Evolutionary conservation across 2,113 vertebrate genomes (phyloP).

Genomic region (Puffinus mauretanicus): DNA sequence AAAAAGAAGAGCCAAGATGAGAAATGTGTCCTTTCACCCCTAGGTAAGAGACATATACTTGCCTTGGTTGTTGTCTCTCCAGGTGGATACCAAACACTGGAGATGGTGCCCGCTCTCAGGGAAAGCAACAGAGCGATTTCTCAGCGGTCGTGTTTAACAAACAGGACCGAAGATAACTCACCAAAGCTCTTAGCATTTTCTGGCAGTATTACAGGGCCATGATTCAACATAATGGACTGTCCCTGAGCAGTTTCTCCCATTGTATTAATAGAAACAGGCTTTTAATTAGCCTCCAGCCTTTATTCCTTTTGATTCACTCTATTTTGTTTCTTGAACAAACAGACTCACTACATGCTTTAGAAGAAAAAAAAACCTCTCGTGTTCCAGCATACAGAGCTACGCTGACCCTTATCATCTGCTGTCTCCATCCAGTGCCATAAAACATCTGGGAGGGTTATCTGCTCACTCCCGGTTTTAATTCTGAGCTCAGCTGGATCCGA

Average conservation of each 20-base stretch:
- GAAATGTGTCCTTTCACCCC: not conserved
- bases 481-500: not conserved
- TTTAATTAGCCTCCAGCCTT: conserved; percentile 11
- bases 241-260: not conserved
- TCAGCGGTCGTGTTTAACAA: not conserved
- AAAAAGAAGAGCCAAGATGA: not conserved
- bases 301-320: not conserved
- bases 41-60: not conserved
- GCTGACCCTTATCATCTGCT: not conserved
- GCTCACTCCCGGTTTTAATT: not conserved
- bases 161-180: not conserved
- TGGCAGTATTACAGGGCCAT: not conserved
- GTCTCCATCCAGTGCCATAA: not conserved
- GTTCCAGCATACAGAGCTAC: not conserved
- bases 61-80: not conserved
- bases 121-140: not conserved
- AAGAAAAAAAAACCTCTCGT: not conserved
- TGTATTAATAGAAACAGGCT: not conserved
- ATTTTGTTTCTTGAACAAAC: conserved; percentile 14
- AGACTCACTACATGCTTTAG: not conserved
- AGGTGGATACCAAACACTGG: not conserved
- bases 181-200: not conserved
- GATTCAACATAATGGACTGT: not conserved
- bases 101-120: not conserved
- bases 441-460: conserved; percentile 13